Evolutionary conservation across 2,888 invertebrate genomes (phyloP).

Genomic region (Cheilosia vulpina): DNA sequence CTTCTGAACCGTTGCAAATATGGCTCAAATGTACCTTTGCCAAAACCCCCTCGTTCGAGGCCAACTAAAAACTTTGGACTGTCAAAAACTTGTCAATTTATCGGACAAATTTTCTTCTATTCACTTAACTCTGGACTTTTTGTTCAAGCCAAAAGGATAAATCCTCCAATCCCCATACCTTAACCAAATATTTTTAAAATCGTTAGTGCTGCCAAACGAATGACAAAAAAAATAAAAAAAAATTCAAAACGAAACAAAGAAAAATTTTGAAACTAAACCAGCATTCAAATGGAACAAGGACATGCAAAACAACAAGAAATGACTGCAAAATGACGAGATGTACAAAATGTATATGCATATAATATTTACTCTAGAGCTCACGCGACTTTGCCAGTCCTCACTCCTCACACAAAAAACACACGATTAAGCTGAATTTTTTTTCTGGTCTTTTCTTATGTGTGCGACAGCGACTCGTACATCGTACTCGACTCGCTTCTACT

Average conservation of each 20-base stretch:
- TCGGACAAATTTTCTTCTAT: constrained; percentile 1
- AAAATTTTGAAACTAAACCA: constrained; percentile 42
- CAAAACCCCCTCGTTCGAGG: no score
- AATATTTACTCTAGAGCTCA: constrained; percentile 23
- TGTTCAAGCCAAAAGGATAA: neutral
- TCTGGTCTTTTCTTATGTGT: neutral
- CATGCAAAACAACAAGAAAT: constrained; percentile 61
- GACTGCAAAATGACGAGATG: constrained; percentile 65
- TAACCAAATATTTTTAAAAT: constrained; percentile 13
- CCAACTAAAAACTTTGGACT: neutral
- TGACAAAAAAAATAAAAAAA: neutral
- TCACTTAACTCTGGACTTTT: neutral
- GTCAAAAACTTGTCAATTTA: neutral
- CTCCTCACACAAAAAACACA: neutral
- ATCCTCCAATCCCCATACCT: neutral
- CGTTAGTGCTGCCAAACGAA: constrained; percentile 30
- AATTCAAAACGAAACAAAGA: constrained; percentile 28
- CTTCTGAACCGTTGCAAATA: no score
- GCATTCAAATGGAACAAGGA: constrained; percentile 66
- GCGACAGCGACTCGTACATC: neutral
- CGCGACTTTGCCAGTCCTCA: constrained; percentile 11
- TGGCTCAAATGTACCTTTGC: no score
- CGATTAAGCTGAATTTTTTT: constrained; percentile 22
- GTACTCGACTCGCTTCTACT: constrained; percentile 3
- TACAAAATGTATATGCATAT: neutral